phyloP scores from a whole-genome alignment of 1,140 invertebrate species.

The Cydia pomonella region DNA sequence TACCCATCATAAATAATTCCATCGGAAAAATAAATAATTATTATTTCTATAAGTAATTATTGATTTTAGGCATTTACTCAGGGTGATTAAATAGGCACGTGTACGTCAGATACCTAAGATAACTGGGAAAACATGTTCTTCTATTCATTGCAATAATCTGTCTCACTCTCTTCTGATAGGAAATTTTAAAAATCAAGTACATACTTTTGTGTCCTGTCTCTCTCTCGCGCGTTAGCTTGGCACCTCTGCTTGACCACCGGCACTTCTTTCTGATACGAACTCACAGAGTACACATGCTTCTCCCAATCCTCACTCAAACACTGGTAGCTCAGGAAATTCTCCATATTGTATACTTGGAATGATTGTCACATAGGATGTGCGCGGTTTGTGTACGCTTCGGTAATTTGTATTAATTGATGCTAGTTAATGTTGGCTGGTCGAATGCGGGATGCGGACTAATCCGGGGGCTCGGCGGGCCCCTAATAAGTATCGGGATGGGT shows the following conservation, averaged over 20 bases:
- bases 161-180: too few relatives aligned
- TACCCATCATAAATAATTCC: too few relatives aligned
- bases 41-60: too few relatives aligned
- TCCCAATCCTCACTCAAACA: conserved; percentile 62
- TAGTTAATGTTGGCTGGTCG: conserved; percentile 37
- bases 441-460: conserved; percentile 63
- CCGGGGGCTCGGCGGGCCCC: conserved; percentile 48
- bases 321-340: conserved; percentile 56
- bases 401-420: conserved; percentile 30
- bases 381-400: not conserved
- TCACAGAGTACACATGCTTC: conserved; percentile 45
- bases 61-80: too few relatives aligned
- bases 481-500: conserved; percentile 67
- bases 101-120: too few relatives aligned
- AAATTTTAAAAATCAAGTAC: conserved; percentile 52
- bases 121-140: too few relatives aligned
- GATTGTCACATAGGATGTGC: not conserved
- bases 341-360: conserved; percentile 39
- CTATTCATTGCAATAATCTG: too few relatives aligned
- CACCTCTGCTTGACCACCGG: conserved; percentile 81
- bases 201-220: conserved; percentile 89
- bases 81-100: too few relatives aligned
- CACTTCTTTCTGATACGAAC: conserved; percentile 44
- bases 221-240: conserved; percentile 87
- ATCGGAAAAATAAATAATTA: too few relatives aligned